Base-by-base conservation (phyloP, 30 jellyfish, hydroid and myxozoan species). In the Catostylus mosaicus region DNA sequence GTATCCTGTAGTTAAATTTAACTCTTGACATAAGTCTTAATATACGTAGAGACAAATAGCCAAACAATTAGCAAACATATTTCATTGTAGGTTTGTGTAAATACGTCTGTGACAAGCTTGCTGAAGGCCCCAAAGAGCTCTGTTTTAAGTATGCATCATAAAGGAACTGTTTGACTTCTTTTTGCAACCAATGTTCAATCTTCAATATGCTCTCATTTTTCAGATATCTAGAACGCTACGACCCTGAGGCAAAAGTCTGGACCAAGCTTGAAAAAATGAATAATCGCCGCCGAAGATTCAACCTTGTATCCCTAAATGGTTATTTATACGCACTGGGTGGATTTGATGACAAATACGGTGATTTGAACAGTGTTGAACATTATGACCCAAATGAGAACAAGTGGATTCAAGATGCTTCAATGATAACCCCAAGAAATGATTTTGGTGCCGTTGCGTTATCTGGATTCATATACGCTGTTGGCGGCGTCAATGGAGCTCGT, bases 251-350 rank as follows among this genome's bases (percentile, higher is more conserved):
- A 4, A 93, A 88, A 31, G 78, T 75, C 14, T 93, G 99, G 99
- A 67, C 45, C 20, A 48, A 81, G 29, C 74, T 83, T 38, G 96
- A 93, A 27, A 72, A 73, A n/a, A 93, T 93, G 99, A 83, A 69
- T 30, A 38, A 80, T 54, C 30, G 99, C 54, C 87, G 99, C n/a
- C 51, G 99, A 77, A 77, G 95, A 22, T 93, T 93, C 75, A 90
- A 97, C 48, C 78, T 93, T 8, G 77, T 91, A 23, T 87, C 88
- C 26, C 46, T 63, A 43, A 60, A 82, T 31, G 88, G 89, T 2
- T 29, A 22, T 30, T 75, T 93, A 23, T 93, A 93, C 50, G 99
- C 96, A 27, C 94, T 93, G 27, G 99, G 99, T 61, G 99, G 99
- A 30, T 83, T 93, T 48, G 96, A 93, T 73, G 99, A 93, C 67